phyloP scores from a whole-genome alignment of 2,797 vertebrate genomes.

The Halcyon leucocephala region DNA sequence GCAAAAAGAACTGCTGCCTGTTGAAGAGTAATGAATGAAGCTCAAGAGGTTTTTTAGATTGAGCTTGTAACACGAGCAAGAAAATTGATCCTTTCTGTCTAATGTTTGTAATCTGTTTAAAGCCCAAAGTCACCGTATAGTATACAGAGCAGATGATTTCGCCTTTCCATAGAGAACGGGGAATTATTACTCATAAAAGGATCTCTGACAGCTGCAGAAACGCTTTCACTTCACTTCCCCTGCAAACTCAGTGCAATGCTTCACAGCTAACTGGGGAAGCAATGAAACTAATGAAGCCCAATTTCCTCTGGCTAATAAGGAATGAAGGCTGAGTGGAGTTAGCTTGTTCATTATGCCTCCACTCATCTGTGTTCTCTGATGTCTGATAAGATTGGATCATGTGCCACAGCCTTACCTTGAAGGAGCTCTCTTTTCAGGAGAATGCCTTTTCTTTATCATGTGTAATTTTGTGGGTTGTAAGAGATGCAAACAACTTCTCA shows the following conservation, averaged over 20 bases:
- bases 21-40: not conserved
- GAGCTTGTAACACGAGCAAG: not conserved
- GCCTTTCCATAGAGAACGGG: not conserved
- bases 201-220: not conserved
- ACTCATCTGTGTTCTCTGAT: not conserved
- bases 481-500: not conserved
- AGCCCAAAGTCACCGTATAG: not conserved
- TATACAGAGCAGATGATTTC: not conserved
- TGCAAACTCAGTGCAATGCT: not conserved
- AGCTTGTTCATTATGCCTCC: not conserved
- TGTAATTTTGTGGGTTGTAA: not conserved
- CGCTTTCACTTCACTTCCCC: not conserved
- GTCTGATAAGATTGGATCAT: not conserved
- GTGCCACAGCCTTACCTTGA: not conserved
- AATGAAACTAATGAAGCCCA: not conserved
- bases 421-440: not conserved
- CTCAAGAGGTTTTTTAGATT: not conserved
- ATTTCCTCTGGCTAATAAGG: conserved; percentile 9
- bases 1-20: not conserved
- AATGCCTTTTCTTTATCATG: not conserved
- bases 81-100: not conserved
- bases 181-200: not conserved
- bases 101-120: not conserved
- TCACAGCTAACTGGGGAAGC: conserved; percentile 17
- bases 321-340: not conserved